Evolutionary conservation across 1,140 invertebrate species (phyloP), one percentile per base, ranked within the genome.

Genomic region (Stratiolaelaps scimitus): DNA sequence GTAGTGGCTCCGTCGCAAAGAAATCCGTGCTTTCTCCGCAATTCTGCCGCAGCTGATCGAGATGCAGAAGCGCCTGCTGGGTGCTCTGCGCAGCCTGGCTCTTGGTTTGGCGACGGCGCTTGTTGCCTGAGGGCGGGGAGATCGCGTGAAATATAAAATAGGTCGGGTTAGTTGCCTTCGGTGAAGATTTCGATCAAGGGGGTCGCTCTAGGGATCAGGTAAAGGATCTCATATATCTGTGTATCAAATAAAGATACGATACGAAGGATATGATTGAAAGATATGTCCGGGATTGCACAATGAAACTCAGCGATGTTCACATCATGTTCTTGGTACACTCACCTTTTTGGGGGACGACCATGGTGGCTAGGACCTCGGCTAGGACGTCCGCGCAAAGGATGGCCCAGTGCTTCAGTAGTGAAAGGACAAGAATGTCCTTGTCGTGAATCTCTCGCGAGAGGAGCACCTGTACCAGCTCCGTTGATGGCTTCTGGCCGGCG

Each of bases 401-500:
- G 15, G 53, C 53, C 91, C 91, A 96, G 75, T 89, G 89, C 74
- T 88, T 88, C 64, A 96, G 77, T 1, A 88, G 84, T 1, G 89
- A 89, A 23, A 92, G 87, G 20, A 90, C 85, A 78, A 94, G 91
- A 66, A 72, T 72, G 70, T 79, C 77, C 65, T 72, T 78, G 70
- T 78, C 81, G 74, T 86, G 85, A 60, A 84, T 80, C 72, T 86
- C 82, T 67, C 91, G 81, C 67, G 84, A 84, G 69, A 95, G 82
- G 67, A 96, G 79, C 68, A 88, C 85, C 73, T 87, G 80, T 46
- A 95, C 77, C 66, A 93, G 80, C 73, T 94, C 90, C 69, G 84
- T 81, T 10, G 86, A 86, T 20, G 91, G 92, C 72, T 85, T 85
- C 78, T 94, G 91, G 78, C 89, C 86, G 76, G 92, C 92, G 64